Evolutionary conservation across 2,113 vertebrate species (phyloP).

Genomic region (Lampris incognitus): DNA sequence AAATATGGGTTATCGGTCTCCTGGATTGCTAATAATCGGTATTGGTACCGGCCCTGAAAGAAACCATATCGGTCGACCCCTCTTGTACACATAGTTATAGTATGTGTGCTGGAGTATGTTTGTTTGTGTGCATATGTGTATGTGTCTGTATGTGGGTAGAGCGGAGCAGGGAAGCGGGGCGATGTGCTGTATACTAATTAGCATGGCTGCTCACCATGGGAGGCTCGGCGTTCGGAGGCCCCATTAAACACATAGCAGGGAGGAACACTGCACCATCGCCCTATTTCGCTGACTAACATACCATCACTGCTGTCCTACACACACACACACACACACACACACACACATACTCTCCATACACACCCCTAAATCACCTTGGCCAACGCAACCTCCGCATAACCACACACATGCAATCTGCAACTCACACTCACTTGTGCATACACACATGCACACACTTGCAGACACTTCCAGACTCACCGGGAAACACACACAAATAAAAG

Average conservation of each 20-base stretch:
- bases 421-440: background rate
- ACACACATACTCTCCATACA: conserved; percentile 17
- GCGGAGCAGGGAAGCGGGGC: conserved; percentile 37
- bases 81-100: too few species aligned
- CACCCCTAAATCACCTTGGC: conserved; percentile 62
- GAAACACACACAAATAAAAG: conserved; percentile 19
- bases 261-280: conserved; percentile 57
- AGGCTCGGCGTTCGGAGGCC: conserved; percentile 53
- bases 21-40: too few species aligned
- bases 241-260: conserved; percentile 71
- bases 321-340: conserved; percentile 35
- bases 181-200: conserved; percentile 71
- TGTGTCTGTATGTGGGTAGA: background rate
- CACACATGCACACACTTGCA: background rate
- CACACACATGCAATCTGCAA: background rate
- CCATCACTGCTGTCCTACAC: conserved; percentile 33
- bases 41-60: too few species aligned
- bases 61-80: too few species aligned
- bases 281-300: conserved; percentile 68
- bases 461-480: conserved; percentile 27
- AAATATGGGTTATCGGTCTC: too few species aligned
- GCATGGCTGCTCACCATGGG: conserved; percentile 61
- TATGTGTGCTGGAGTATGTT: background rate
- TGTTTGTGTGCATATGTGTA: background rate
- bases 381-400: conserved; percentile 36